Base-by-base conservation (phyloP, 2,888 invertebrate genomes). In the Ashinkailepas kermadecensis region DNA sequence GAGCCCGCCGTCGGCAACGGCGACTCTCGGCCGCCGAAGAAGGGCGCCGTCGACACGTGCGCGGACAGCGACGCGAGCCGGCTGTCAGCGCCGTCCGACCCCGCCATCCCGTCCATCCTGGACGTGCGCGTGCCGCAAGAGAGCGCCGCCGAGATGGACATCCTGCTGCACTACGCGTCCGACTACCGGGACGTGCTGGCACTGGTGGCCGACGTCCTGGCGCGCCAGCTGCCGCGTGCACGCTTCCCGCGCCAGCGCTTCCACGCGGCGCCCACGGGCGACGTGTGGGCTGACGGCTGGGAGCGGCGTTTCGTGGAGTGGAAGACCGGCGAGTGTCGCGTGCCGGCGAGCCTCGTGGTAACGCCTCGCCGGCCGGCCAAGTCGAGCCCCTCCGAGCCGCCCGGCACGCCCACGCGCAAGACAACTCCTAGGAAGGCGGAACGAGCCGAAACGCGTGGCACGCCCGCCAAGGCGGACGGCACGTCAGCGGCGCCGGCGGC, bases 281-380 rank as follows among this genome's bases (percentile, higher is more conserved):
- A 59, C 23, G 58, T 15, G 10, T 79, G 79, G 79, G 15, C 79
- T 6, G 79, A 57, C 58, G 79, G 79, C 58, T 79, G 79, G 79
- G 23, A 59, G 79, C 58, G 54, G 58, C 57, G 79, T 0, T 57
- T 79, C 58, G 23, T 57, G 58, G 74, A n/a, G 15, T 79, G 79
- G 79, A 79, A 79, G 58, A 79, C 79, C 15, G 23, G 25, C 23
- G 25, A 15, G 23, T 79, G 79, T 58, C 79, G 79, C 13, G 79
- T 79, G 23, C 79, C 79, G 23, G 10, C 58, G 58, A 58, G 79
- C 4, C 58, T 79, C 12, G 79, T 59, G 58, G 11, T 12, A 10
- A n/a, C 11, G 23, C 79, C 57, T 8, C 58, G n/a, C 58, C 79
- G 57, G 12, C 58, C 12, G 58, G 15, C 4, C 21, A 58, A 23